Evolutionary conservation across 1,140 invertebrate species (phyloP), one percentile per base, ranked within the genome.

Genomic region (Medauroidea extradentata): DNA sequence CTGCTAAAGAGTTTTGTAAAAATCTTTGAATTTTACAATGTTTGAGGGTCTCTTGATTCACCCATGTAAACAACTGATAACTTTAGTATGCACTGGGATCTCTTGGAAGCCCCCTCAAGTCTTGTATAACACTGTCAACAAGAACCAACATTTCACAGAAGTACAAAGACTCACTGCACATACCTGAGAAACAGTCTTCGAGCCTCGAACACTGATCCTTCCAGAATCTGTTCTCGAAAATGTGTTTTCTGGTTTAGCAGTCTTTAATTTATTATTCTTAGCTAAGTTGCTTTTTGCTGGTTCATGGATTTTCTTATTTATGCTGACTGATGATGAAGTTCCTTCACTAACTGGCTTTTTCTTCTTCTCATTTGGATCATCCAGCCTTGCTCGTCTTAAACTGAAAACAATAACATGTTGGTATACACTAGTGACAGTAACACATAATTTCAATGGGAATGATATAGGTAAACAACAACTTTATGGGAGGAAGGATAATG

Each of bases 141-240:
- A n/a, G n/a, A n/a, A n/a, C n/a, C n/a, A n/a, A n/a, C n/a, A n/a
- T n/a, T n/a, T n/a, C n/a, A n/a, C n/a, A n/a, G n/a, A n/a, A n/a
- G n/a, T n/a, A n/a, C n/a, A n/a, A n/a, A n/a, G n/a, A n/a, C n/a
- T n/a, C n/a, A n/a, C n/a, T n/a, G n/a, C n/a, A n/a, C 27, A 7
- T 38, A 56, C 59, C 51, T 53, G 51, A 54, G 65, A 46, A 18
- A 59, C 42, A 2, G 69, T 70, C 59, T 78, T 75, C 9, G 70
- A 64, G 7, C 74, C 68, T 65, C 84, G 73, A 67, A 86, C 79
- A 72, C 85, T 87, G 66, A 83, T 82, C 63, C 85, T 70, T n/a
- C 84, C 85, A 63, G 80, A 81, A 69, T 88, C 85, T 41, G 76
- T 81, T 56, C 85, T 72, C 3, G 78, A 76, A 65, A 86, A 82